Evolutionary conservation across 1,140 invertebrate species (phyloP), one percentile per base, ranked within the genome.

Genomic region (Drosophila suzukii): DNA sequence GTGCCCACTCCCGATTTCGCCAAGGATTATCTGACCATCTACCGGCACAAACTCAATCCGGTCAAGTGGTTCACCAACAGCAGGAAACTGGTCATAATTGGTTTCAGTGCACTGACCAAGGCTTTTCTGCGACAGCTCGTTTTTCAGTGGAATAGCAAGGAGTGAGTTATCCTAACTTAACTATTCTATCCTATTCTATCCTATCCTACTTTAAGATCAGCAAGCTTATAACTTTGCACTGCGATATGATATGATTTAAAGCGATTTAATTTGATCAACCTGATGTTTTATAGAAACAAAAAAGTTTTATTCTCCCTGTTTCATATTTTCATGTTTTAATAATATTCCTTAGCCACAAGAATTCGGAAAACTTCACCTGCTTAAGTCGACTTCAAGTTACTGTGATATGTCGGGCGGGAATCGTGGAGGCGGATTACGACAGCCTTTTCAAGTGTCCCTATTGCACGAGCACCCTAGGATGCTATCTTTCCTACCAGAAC

Each of bases 361-460:
- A 90, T 32, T 41, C 71, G 6, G 75, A 82, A 2, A 50, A 15
- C 6, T 91, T 57, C 34, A 89, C 67, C 3, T 82, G 86, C 11
- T 34, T 91, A 15, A 62, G 81, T 5, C 63, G 70, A 6, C 8
- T 80, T 0, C 58, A 74, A 13, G 76, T 89, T 0, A 80, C 78
- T 0, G 76, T 91, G 0, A 79, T 91, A 2, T 43, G 74, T 0
- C 1, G 12, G 2, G 74, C 78, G 0, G 90, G 90, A 0, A 4
- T 72, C 0, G 66, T 91, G 6, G 86, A 91, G 30, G 86, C 90
- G 1, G 83, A 90, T 4, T 78, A 81, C 17, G 90, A 91, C 17
- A 59, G 17, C 3, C 46, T 62, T 10, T 91, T 91, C 34, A n/a
- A 17, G 17, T 91, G 90, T 39, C 54, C 70, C 1, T 58, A 54